Evolutionary conservation across 2,797 vertebrate genomes (phyloP), one percentile per base, ranked within the genome.

Genomic region (Pelochelys cantorii): DNA sequence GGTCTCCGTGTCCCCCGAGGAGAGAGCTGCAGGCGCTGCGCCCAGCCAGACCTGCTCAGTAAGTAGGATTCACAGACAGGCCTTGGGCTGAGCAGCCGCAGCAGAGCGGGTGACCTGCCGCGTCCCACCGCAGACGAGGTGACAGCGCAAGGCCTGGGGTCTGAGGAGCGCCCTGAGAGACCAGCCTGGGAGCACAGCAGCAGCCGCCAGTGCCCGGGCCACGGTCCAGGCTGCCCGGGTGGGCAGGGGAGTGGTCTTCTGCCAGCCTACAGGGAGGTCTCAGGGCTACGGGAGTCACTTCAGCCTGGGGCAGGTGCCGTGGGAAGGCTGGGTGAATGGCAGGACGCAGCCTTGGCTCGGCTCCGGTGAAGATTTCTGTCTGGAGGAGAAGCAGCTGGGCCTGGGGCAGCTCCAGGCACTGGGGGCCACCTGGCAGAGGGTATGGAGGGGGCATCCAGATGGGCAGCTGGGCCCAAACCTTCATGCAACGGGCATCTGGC

Each of bases 331-430:
- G 42, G 6, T 42, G 42, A 42, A 7, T 6, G 42, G 42, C 42
- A 42, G 62, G 62, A 31, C n/a, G 17, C 62, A 68, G 17, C 31
- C 8, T 2, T 68, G 62, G 62, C 31, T 62, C 17, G 13, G 17
- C 42, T 42, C 42, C 42, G 42, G 42, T 42, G 42, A 42, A 42
- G 42, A 42, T 42, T 42, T 42, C 42, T 42, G 42, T 5, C 42
- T 42, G 42, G 42, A 17, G 62, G 62, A 34, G 31, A 15, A 68
- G 31, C n/a, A n/a, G 31, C 18, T 79, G 31, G 31, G 37, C 0
- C 0, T 0, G 81, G 60, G 15, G 78, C 0, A 23, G 62, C n/a
- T 81, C 34, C 1, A 1, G 0, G 0, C 84, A 12, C 37, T 10
- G 22, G 62, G 34, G 22, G 25, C 18, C 27, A 2, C 11, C 3